These are phyloP conservation scores for Epinotia nisella DNA, from an alignment of 2,888 invertebrate species.

Conservation along the genomic window DNA sequence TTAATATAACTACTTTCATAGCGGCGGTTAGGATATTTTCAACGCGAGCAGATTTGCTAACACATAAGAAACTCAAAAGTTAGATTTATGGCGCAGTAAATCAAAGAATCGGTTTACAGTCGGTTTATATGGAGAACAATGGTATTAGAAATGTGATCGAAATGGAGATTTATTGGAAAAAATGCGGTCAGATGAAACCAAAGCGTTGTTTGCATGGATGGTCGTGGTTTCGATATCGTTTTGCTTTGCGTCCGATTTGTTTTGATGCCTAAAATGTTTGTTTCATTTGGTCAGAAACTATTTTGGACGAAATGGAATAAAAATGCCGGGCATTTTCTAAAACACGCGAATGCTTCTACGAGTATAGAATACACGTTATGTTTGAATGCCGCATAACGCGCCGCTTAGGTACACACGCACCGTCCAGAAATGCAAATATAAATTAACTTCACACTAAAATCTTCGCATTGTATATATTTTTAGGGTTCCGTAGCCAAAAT, in stretches of 20 bases:
- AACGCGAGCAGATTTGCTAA: neutral
- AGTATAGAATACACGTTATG: no score
- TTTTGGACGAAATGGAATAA: neutral
- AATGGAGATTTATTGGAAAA: conserved; percentile 32
- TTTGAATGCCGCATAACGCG: no score
- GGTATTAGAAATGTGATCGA: conserved; percentile 30
- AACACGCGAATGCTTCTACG: no score
- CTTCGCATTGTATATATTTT: no score
- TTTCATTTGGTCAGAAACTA: neutral
- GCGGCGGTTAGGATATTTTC: neutral
- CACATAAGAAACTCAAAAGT: conserved; percentile 48
- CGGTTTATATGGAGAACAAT: conserved; percentile 44
- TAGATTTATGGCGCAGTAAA: conserved; percentile 54
- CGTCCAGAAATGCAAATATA: no score
- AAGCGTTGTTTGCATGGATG: conserved; percentile 17
- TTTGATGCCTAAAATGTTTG: neutral
- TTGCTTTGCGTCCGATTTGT: neutral
- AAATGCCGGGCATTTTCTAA: no score
- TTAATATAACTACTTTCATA: neutral
- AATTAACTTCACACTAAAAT: no score
- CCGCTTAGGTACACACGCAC: no score
- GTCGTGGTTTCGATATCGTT: conserved; percentile 12
- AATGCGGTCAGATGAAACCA: conserved; percentile 10
- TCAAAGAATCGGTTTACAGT: conserved; percentile 42
- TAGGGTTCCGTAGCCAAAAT: no score